These are phyloP conservation scores for Sitta carolinensis DNA, from an alignment of 2,797 vertebrate species.

Conservation along the genomic window DNA sequence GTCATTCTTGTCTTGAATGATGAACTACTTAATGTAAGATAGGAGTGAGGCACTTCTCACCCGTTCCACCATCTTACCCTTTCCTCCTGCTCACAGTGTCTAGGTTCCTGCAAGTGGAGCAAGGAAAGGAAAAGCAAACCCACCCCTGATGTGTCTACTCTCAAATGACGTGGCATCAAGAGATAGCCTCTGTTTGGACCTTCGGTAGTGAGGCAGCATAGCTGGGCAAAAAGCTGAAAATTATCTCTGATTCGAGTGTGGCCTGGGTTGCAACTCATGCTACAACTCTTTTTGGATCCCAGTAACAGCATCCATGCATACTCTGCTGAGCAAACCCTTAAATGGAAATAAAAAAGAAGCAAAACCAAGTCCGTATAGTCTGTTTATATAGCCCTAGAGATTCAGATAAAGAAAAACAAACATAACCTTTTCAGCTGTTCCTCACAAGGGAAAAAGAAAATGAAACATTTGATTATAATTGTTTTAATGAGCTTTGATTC, in stretches of 20 bases:
- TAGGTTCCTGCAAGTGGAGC: background rate
- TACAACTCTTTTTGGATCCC: background rate
- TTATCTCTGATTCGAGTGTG: background rate
- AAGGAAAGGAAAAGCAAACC: background rate
- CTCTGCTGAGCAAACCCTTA: slow-evolving; percentile 26
- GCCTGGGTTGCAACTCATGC: background rate
- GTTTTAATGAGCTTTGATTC: slow-evolving; percentile 84
- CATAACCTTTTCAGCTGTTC: slow-evolving; percentile 83
- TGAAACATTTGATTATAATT: slow-evolving; percentile 85
- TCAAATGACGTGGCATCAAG: background rate
- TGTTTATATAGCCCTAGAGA: slow-evolving; percentile 77
- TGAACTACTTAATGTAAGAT: background rate
- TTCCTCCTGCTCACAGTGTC: background rate
- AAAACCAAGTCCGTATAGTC: slow-evolving; percentile 66
- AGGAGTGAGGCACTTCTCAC: background rate
- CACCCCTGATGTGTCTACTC: fast-evolving
- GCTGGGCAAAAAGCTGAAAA: fast-evolving
- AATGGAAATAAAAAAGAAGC: slow-evolving; percentile 68
- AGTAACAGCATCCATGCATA: background rate
- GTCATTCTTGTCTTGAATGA: background rate
- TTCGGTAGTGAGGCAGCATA: background rate
- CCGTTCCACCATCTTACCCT: fast-evolving
- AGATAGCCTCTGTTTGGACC: background rate
- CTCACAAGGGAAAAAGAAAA: slow-evolving; percentile 80
- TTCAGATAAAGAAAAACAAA: slow-evolving; percentile 82